phyloP scores from a whole-genome alignment of 2,797 vertebrate genomes.

The Erethizon dorsatum region DNA sequence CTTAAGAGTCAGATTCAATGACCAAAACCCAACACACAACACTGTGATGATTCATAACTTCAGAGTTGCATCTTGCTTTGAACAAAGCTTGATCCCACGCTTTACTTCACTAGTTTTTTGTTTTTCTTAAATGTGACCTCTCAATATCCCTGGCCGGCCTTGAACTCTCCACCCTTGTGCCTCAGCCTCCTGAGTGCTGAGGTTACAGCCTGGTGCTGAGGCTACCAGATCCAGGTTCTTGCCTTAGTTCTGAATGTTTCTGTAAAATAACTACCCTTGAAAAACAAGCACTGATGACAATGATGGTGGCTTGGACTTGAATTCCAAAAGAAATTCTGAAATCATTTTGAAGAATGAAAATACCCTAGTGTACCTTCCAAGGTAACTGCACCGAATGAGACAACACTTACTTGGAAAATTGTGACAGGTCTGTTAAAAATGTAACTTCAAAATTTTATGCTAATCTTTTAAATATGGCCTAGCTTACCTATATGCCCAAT shows the following conservation, averaged over 20 bases:
- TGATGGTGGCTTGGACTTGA: background rate
- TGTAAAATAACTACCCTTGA: background rate
- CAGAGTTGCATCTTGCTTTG: background rate
- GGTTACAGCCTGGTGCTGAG: no score
- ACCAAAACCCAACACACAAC: background rate
- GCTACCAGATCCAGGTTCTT: background rate
- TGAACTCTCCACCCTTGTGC: background rate
- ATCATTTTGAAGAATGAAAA: conserved; percentile 2
- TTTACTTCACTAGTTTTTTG: background rate
- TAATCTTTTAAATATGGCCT: background rate
- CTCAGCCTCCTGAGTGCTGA: background rate
- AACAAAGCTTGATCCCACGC: background rate
- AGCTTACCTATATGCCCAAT: background rate
- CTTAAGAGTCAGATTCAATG: background rate
- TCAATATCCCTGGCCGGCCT: background rate
- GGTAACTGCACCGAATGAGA: background rate
- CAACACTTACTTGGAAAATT: background rate
- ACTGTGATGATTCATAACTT: background rate
- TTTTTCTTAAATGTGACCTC: background rate
- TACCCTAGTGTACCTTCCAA: background rate
- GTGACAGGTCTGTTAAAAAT: conserved; percentile 23
- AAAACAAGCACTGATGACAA: background rate
- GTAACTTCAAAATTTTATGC: conserved; percentile 25
- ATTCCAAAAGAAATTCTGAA: conserved; percentile 43
- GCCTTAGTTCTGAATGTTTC: background rate